Conservation (phyloP, 2,888 invertebrate species). For the Drepanosiphum platanoidis region DNA sequence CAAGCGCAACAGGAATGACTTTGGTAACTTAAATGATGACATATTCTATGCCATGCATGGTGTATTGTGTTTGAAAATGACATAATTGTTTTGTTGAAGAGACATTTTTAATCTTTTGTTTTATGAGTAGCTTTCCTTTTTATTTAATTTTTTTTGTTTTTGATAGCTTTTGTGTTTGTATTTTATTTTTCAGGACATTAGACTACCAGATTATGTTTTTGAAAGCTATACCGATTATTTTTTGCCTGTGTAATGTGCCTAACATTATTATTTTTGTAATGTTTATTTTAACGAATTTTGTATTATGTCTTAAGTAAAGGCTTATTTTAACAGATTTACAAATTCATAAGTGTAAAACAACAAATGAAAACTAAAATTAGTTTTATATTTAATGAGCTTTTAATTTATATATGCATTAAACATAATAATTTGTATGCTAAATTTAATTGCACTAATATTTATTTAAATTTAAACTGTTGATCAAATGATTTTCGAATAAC, state of each 20-base stretch:
- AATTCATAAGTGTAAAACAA: slow-evolving; percentile 16
- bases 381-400: slow-evolving; percentile 34
- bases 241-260: slow-evolving; percentile 41
- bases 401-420: slow-evolving; percentile 49
- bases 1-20: slow-evolving; percentile 40
- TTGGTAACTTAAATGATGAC: slow-evolving; percentile 54
- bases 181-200: slow-evolving; percentile 54
- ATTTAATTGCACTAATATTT: slow-evolving; percentile 66
- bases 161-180: slow-evolving; percentile 52
- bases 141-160: slow-evolving; percentile 19
- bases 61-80: slow-evolving; percentile 50
- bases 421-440: slow-evolving; percentile 67
- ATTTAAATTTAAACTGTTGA: background rate
- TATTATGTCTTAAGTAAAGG: slow-evolving; percentile 11
- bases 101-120: slow-evolving; percentile 9
- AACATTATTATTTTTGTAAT: slow-evolving; percentile 41
- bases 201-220: slow-evolving; percentile 36
- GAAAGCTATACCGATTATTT: slow-evolving; percentile 46
- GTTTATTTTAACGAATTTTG: slow-evolving; percentile 14
- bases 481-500: slow-evolving; percentile 30
- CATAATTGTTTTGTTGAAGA: slow-evolving; percentile 23
- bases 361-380: slow-evolving; percentile 33
- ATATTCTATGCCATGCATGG: slow-evolving; percentile 50
- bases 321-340: slow-evolving; percentile 37
- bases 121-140: slow-evolving; percentile 12